Evolutionary conservation across 2,888 invertebrate species (phyloP), one percentile per base, ranked within the genome.

Genomic region (Drosophila pegasa): DNA sequence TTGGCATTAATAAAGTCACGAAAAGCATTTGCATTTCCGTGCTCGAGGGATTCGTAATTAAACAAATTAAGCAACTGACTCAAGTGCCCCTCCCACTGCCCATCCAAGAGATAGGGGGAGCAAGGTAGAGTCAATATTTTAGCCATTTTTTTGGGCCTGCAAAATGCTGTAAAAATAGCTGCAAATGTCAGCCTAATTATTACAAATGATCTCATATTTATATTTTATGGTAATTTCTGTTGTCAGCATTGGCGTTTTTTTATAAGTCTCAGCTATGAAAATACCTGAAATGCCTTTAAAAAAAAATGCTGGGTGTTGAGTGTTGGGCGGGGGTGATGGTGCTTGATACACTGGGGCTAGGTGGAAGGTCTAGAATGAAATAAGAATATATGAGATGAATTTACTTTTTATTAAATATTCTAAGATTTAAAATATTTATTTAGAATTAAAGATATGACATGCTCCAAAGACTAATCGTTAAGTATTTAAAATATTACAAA

Each of bases 191-290:
- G 52, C 52, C 64, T 87, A 88, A 86, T 86, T 86, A 86, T 86
- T 87, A 86, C 89, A 88, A 86, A 86, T 86, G 70, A 78, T 77
- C 70, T 75, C 61, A 71, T 61, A 81, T 87, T 88, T 77, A 55
- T 50, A 73, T 73, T 79, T 76, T 83, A 75, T 78, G 75, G 54
- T 69, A 70, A 85, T 81, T 66, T 60, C 38, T 18, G 64, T 71
- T 82, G 81, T 84, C 81, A 67, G 70, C 71, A 37, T 56, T 61
- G 58, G 62, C 70, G 71, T 84, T 75, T 66, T 66, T 41, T 37
- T 38, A 52, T 66, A 67, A 59, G 61, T 69, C 31, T 52, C 1
- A 60, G 50, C 61, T 52, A 64, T 76, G 61, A 66, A 85, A 82
- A 82, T 87, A 41, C 59, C 63, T 70, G 43, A 66, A 85, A 83